A percentile compares a stretch with the other conserved stretches of the same genome.
phyloP scores from a whole-genome alignment of 2,888 invertebrate genomes.

The Orthosia gothica region DNA sequence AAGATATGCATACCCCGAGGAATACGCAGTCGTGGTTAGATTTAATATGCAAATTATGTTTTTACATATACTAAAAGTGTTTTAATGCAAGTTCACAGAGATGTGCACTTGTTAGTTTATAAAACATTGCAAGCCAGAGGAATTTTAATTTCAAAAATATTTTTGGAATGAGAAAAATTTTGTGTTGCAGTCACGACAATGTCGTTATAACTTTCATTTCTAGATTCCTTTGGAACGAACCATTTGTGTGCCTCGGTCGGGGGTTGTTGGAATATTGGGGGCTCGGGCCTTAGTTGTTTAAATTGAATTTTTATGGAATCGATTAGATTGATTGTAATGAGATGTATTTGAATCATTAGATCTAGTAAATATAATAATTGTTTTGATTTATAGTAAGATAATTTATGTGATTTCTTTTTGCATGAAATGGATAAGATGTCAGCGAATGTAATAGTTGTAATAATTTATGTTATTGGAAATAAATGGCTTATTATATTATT shows the following conservation, averaged over 20 bases:
- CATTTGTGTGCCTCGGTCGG: too few relatives aligned
- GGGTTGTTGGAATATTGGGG: too few relatives aligned
- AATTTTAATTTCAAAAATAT: slow-evolving; percentile 47
- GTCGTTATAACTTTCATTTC: slow-evolving; percentile 12
- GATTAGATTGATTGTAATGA: too few relatives aligned
- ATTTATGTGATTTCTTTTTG: too few relatives aligned
- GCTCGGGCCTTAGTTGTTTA: too few relatives aligned
- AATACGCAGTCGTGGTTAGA: background rate
- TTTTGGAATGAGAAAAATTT: slow-evolving; percentile 7
- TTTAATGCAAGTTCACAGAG: slow-evolving; percentile 16
- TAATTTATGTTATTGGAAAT: too few relatives aligned
- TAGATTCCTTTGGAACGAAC: background rate
- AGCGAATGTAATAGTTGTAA: too few relatives aligned
- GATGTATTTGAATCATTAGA: too few relatives aligned
- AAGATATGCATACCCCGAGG: background rate
- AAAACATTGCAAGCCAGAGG: slow-evolving; percentile 29
- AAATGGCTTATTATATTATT: background rate
- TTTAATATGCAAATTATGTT: background rate
- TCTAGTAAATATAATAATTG: too few relatives aligned
- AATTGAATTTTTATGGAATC: too few relatives aligned
- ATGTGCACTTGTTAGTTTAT: slow-evolving; percentile 32
- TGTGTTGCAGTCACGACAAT: background rate
- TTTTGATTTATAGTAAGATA: too few relatives aligned
- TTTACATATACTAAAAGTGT: slow-evolving; percentile 1
- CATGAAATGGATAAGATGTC: too few relatives aligned